Conservation (phyloP, 2,113 vertebrate genomes). For the Etia nguti region DNA sequence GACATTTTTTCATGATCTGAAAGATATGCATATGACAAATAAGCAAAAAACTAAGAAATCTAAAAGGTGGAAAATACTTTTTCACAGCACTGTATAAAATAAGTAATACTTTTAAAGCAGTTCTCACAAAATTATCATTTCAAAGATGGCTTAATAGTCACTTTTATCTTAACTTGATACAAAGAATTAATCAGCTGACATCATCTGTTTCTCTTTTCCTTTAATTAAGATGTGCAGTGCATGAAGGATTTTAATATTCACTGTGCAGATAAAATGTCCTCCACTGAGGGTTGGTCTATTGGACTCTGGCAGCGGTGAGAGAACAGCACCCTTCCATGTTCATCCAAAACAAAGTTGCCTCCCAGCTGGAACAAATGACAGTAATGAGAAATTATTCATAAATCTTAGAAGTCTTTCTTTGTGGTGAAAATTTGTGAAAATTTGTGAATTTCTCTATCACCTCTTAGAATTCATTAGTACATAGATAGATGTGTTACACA, state of each 20-base stretch:
- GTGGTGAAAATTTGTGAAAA: not conserved
- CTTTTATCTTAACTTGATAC: not conserved
- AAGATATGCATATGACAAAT: not conserved
- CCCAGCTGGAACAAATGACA: conserved; percentile 34
- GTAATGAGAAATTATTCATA: not conserved
- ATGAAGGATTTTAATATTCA: not conserved
- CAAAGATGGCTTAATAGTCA: not conserved
- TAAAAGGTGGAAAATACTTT: not conserved
- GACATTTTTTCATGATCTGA: not conserved
- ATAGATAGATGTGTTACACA: not conserved
- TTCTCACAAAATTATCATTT: not conserved
- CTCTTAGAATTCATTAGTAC: not conserved
- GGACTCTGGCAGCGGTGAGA: conserved; percentile 48
- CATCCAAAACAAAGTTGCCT: conserved; percentile 50
- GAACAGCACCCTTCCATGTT: conserved; percentile 45
- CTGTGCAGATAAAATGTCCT: conserved; percentile 24
- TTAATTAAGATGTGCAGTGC: not conserved
- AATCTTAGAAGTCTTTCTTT: not conserved
- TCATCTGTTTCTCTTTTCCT: not conserved
- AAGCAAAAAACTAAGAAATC: fast-evolving
- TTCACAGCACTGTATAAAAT: not conserved
- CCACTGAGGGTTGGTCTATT: conserved; percentile 38
- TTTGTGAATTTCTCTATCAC: not conserved
- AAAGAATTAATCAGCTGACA: not conserved
- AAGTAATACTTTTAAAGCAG: not conserved